phyloP scores from a whole-genome alignment of 2,888 invertebrate genomes.

The Lithophane ornitopus region DNA sequence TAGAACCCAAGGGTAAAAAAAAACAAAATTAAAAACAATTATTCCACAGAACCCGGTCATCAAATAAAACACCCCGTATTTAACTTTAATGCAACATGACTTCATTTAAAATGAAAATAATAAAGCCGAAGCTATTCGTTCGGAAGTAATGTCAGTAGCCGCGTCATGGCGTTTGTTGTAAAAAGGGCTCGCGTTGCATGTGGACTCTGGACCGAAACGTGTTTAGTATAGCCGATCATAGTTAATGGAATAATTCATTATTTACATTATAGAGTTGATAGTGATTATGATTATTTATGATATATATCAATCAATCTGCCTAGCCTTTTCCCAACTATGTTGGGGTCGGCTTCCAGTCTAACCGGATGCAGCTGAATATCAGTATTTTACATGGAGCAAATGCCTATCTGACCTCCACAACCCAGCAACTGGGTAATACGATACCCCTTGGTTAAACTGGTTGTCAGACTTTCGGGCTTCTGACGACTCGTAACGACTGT shows the following conservation, averaged over 20 bases:
- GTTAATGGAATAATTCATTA: constrained; percentile 62
- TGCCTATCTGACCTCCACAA: too few species aligned
- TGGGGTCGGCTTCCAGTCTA: too few species aligned
- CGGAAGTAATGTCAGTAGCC: constrained; percentile 25
- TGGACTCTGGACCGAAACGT: constrained; percentile 40
- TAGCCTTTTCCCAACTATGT: too few species aligned
- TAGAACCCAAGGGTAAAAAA: background rate
- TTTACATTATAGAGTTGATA: constrained; percentile 16
- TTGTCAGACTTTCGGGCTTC: too few species aligned
- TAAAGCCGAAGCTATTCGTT: constrained; percentile 28
- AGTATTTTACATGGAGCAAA: too few species aligned
- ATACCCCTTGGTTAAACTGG: too few species aligned
- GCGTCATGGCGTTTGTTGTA: constrained; percentile 38
- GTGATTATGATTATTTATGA: background rate
- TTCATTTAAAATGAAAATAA: constrained; percentile 52
- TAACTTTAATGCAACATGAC: constrained; percentile 39
- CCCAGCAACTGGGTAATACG: too few species aligned
- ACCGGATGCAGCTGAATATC: too few species aligned
- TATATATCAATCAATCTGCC: too few species aligned
- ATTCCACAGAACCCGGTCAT: constrained; percentile 22
- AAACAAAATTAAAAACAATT: constrained; percentile 35
- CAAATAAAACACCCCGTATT: constrained; percentile 44
- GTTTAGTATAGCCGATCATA: constrained; percentile 40
- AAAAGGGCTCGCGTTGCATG: constrained; percentile 27
- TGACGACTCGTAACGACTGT: too few species aligned